Conservation (phyloP, 1,140 invertebrate genomes). For the Bombus sylvicola region DNA sequence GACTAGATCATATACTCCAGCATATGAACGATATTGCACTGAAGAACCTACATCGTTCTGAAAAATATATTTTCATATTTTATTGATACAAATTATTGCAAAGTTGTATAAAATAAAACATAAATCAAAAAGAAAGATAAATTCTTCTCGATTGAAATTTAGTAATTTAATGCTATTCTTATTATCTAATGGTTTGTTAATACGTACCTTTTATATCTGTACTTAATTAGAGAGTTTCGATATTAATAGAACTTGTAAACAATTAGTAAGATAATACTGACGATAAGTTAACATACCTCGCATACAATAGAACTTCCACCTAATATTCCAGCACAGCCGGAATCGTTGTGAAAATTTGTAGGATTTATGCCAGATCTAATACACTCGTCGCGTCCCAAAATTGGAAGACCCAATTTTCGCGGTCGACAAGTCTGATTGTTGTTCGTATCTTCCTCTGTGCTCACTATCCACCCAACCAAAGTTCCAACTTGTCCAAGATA, state of each 20-base stretch:
- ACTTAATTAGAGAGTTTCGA: background rate
- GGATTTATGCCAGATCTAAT: conserved; percentile 73
- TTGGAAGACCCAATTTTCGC: conserved; percentile 82
- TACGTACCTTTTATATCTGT: background rate
- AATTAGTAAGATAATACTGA: background rate
- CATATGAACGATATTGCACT: conserved; percentile 80
- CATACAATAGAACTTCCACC: conserved; percentile 81
- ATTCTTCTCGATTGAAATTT: background rate
- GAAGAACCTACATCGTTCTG: conserved; percentile 82
- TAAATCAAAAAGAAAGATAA: background rate
- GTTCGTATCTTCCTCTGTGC: conserved; percentile 37
- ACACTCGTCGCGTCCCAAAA: conserved; percentile 80
- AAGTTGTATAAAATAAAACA: background rate
- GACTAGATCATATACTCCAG: conserved; percentile 81
- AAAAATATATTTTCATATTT: conserved; percentile 19
- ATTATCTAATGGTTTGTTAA: background rate
- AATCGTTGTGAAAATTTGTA: conserved; percentile 79
- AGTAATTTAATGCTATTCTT: background rate
- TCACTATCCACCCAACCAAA: conserved; percentile 84
- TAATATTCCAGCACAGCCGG: conserved; percentile 82
- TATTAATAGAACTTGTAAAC: too few relatives aligned
- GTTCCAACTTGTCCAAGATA: conserved; percentile 84
- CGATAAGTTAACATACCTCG: conserved; percentile 70
- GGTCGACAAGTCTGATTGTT: conserved; percentile 77
- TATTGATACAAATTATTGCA: background rate